Base-by-base conservation (phyloP, 2,888 invertebrate species). In the Lepidochitona cinerea region DNA sequence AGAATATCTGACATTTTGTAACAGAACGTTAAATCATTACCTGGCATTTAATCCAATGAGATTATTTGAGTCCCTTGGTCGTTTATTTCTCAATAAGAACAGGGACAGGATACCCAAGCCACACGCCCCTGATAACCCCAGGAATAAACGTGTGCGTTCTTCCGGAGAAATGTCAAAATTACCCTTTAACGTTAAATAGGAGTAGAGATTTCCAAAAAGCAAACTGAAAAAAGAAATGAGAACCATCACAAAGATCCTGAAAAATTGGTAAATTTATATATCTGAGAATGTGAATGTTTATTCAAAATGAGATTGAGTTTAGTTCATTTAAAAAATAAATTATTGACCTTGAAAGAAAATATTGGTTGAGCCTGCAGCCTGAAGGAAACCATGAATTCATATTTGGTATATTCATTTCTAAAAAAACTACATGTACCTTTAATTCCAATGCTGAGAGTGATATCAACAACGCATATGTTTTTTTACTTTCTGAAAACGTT, bases 191-290 rank as follows among this genome's bases (percentile, higher is more conserved):
- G 95, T 94, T 89, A 96, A 95, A 91, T 94, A 98, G 33, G 98
- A 97, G 92, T 98, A 98, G 37, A 97, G 92, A 89, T 99, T 99
- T 71, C 99, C 99, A 89, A 96, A 94, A 91, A 98, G 95, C 92
- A 98, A 94, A 88, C 98, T 98, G 92, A 81, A 93, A 93, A 59
- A 69, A 74, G n/a, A n/a, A n/a, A n/a, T n/a, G n/a, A n/a, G n/a
- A n/a, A n/a, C n/a, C n/a, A n/a, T n/a, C n/a, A n/a, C n/a, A n/a
- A n/a, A n/a, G n/a, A n/a, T n/a, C n/a, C n/a, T 41, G 41, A 41
- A 41, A 14, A 53, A n/a, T 53, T 49, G 12, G 35, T 35, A 9
- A 66, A 66, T 23, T 36, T 32, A 12, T 23, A 14, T 35, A 12
- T 32, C 23, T 32, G 33, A 29, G 9, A 35, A 32, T 35, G 32